Base-by-base conservation (phyloP, 2,797 vertebrate genomes). In the Naso thynnoides region DNA sequence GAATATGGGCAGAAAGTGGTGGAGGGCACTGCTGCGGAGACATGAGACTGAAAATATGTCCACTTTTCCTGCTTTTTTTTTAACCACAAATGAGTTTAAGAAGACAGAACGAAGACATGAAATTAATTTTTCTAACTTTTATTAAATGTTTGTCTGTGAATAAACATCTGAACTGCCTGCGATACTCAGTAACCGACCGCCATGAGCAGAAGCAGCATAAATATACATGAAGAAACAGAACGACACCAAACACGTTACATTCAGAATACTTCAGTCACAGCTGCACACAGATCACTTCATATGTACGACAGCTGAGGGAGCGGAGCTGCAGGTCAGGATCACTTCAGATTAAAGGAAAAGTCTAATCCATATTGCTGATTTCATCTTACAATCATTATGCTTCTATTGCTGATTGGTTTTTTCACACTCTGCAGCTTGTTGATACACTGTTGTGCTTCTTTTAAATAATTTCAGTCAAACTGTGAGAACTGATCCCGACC, bases 121-220 rank as follows among this genome's bases (percentile, higher is more conserved):
- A 11, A n/a, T 31, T 31, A 27, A 18, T 53, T 49, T 79, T 65
- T 16, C 47, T 27, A 26, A 29, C 48, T 70, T 90, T 88, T 84
- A 87, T 87, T 87, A 45, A 78, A 86, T 8, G 63, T 82, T 76
- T 82, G 8, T 75, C 54, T 49, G 79, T 89, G 84, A 87, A 82
- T 88, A 85, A 82, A 86, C 73, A 88, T 81, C 27, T 73, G 57
- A 41, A 26, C 42, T 1, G 39, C 52, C 70, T 56, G 79, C 6
- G 2, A 65, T 49, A n/a, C 49, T 41, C 29, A 1, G n/a, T 11
- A 9, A 44, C 56, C 23, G 23, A 13, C 27, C 29, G 4, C 29
- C 31, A 5, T 41, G 38, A 47, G 54, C 41, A 8, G 60, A 59
- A 72, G 86, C 86, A 79, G 79, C 75, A 74, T 36, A 77, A 70